Percentiles rank a stretch among this genome's conserved stretches.
These are phyloP conservation scores for Cantharis rustica DNA, from an alignment of 2,888 invertebrate species.

Conservation along the genomic window DNA sequence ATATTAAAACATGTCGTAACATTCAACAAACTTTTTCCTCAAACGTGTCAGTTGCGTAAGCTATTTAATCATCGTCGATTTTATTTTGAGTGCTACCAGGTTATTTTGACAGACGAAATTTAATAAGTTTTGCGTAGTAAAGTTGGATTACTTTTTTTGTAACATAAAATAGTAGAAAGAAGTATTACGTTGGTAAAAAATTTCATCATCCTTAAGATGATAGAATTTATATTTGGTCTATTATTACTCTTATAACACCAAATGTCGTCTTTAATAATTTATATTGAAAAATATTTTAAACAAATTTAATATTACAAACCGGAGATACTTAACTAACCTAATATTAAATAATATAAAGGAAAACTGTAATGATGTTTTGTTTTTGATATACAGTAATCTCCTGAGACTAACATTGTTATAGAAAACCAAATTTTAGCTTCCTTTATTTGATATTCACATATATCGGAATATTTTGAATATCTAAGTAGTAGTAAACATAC, in stretches of 20 bases:
- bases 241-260: not conserved
- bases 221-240: not conserved
- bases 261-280: not conserved
- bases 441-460: conserved; percentile 1
- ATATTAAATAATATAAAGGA: not conserved
- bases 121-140: not conserved
- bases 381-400: not conserved
- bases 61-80: conserved; percentile 7
- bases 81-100: conserved; percentile 3
- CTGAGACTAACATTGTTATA: not conserved
- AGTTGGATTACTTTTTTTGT: not conserved
- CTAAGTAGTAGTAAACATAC: not conserved
- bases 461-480: not conserved
- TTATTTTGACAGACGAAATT: conserved; percentile 5
- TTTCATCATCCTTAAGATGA: not conserved
- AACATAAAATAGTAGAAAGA: not conserved
- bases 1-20: not conserved
- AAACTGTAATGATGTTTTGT: not conserved
- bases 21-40: not conserved
- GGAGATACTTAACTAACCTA: not conserved
- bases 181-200: not conserved
- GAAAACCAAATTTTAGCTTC: not conserved
- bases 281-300: not conserved
- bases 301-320: not conserved
- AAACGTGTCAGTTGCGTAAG: not conserved